These are phyloP conservation scores for Trilocha varians DNA, from an alignment of 2,888 invertebrate genomes.

Conservation along the genomic window DNA sequence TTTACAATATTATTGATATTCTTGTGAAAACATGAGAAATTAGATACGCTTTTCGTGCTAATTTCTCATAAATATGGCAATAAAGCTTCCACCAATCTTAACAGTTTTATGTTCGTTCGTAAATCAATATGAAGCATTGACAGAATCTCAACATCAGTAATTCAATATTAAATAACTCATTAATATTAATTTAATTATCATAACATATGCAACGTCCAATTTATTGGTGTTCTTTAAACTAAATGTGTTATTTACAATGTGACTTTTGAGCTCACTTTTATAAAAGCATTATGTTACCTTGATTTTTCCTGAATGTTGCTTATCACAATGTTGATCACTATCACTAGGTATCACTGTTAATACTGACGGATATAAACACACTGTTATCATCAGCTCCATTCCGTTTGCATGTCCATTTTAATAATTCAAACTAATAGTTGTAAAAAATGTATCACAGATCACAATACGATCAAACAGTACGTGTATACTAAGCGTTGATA, in stretches of 20 bases:
- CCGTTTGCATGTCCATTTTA: conserved; percentile 60
- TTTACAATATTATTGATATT: background rate
- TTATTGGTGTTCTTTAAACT: too few relatives aligned
- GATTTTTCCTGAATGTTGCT: conserved; percentile 50
- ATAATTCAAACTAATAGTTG: conserved; percentile 19
- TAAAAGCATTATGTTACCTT: conserved; percentile 41
- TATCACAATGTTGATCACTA: conserved; percentile 67
- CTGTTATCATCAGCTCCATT: conserved; percentile 67
- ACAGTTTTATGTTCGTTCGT: background rate
- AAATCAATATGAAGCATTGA: background rate
- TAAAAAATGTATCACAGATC: conserved; percentile 50
- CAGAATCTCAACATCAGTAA: background rate
- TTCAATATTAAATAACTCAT: background rate
- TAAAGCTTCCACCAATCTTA: background rate
- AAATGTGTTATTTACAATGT: too few relatives aligned
- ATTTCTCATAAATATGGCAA: background rate
- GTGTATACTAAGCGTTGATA: conserved; percentile 21
- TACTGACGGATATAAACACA: conserved; percentile 57
- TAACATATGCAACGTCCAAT: too few relatives aligned
- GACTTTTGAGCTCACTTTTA: too few relatives aligned
- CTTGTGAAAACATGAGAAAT: background rate
- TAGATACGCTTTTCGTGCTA: background rate
- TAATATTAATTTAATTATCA: background rate
- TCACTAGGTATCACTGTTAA: conserved; percentile 66
- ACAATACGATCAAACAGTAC: conserved; percentile 22